Evolutionary conservation across 2,888 invertebrate genomes (phyloP).

Genomic region (Stenchaetothrips biformis): DNA sequence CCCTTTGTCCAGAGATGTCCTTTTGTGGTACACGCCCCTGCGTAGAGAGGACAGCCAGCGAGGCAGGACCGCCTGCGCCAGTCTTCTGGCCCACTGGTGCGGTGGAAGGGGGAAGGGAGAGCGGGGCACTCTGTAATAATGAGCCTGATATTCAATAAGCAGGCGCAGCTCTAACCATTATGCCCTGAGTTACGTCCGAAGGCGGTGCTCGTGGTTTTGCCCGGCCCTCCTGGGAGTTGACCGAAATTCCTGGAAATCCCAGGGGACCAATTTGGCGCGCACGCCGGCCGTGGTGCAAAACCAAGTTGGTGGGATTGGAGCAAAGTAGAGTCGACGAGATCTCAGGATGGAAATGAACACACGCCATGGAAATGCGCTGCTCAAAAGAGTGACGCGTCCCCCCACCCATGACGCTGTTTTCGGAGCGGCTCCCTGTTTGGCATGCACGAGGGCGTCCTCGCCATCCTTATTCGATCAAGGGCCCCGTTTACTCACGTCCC

Average conservation of each 20-base stretch:
- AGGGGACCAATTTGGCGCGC: too few species aligned
- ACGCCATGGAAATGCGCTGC: not conserved
- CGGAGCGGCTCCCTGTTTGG: not conserved
- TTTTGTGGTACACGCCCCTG: not conserved
- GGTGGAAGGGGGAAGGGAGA: not conserved
- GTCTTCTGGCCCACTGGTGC: too few species aligned
- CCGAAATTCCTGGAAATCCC: too few species aligned
- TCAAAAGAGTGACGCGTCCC: slow-evolving; percentile 31
- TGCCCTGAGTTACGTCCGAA: not conserved
- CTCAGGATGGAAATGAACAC: too few species aligned
- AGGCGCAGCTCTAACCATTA: not conserved
- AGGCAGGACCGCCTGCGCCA: too few species aligned
- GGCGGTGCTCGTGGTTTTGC: not conserved
- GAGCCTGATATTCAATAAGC: slow-evolving; percentile 10
- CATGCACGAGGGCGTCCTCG: not conserved
- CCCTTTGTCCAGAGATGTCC: not conserved
- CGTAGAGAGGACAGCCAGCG: not conserved
- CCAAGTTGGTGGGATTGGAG: not conserved
- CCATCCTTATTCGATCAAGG: slow-evolving; percentile 22
- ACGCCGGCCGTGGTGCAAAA: too few species aligned
- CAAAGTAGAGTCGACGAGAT: not conserved
- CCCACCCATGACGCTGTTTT: slow-evolving; percentile 30
- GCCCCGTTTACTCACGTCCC: slow-evolving; percentile 6
- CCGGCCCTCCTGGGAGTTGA: not conserved
- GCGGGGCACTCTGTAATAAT: not conserved